These are phyloP conservation scores for Equus przewalskii DNA, from an alignment of 2,113 vertebrate genomes.

Conservation along the genomic window DNA sequence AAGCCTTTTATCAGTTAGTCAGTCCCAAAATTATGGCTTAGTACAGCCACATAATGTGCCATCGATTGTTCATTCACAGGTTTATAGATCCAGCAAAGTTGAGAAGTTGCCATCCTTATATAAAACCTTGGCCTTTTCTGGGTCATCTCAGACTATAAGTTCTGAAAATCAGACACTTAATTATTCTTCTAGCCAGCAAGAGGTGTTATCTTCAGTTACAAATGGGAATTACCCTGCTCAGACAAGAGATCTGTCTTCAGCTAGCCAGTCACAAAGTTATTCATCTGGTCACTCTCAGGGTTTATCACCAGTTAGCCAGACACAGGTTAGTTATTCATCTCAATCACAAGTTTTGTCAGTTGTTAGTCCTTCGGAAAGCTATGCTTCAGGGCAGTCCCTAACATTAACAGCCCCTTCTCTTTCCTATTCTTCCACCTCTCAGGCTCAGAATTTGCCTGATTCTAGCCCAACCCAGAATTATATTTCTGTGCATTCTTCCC, in stretches of 20 bases:
- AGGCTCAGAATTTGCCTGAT: slow-evolving; percentile 90
- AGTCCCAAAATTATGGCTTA: slow-evolving; percentile 94
- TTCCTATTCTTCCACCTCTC: slow-evolving; percentile 91
- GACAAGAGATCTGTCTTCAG: slow-evolving; percentile 93
- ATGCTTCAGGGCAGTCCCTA: slow-evolving; percentile 93
- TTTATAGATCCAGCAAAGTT: slow-evolving; percentile 91
- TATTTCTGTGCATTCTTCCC: slow-evolving; percentile 92
- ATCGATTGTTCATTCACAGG: slow-evolving; percentile 92
- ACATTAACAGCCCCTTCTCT: slow-evolving; percentile 91
- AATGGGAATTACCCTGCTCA: slow-evolving; percentile 93
- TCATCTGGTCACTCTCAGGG: slow-evolving; percentile 95
- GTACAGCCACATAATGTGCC: slow-evolving; percentile 91
- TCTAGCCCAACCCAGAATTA: slow-evolving; percentile 93
- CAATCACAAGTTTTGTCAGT: slow-evolving; percentile 93
- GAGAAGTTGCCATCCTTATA: slow-evolving; percentile 95
- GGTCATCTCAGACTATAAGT: slow-evolving; percentile 91
- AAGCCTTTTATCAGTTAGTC: slow-evolving; percentile 93
- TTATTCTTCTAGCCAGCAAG: slow-evolving; percentile 92
- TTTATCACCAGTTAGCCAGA: slow-evolving; percentile 92
- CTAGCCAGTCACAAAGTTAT: slow-evolving; percentile 94
- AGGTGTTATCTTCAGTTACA: slow-evolving; percentile 90
- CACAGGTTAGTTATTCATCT: slow-evolving; percentile 94
- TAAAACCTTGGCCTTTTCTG: slow-evolving; percentile 94
- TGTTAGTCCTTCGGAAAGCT: slow-evolving; percentile 94
- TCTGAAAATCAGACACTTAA: slow-evolving; percentile 93